phyloP scores from a whole-genome alignment of 2,113 vertebrate species.

The Amblyopsis rosae region DNA sequence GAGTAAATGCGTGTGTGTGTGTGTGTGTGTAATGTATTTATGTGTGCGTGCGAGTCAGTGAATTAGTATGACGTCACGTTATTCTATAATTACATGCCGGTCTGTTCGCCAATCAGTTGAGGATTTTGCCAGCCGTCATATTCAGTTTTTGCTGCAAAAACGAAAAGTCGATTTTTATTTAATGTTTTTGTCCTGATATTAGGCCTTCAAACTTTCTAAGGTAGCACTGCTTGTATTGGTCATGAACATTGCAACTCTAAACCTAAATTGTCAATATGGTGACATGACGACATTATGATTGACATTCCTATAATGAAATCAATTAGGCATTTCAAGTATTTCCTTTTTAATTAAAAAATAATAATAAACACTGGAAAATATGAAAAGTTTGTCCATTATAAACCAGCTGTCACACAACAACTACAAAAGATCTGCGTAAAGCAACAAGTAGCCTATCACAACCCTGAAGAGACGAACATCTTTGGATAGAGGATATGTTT shows the following conservation, averaged over 20 bases:
- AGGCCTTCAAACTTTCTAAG: too few species aligned
- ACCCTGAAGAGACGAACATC: constrained; percentile 97
- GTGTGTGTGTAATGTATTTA: constrained; percentile 2
- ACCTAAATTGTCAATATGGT: background rate
- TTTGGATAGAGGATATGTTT: constrained; percentile 95
- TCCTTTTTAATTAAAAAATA: constrained; percentile 88
- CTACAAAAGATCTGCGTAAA: constrained; percentile 99
- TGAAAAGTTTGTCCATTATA: constrained; percentile 94
- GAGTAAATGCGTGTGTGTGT: constrained; percentile 1
- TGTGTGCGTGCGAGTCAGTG: constrained; percentile 2
- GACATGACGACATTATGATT: too few species aligned
- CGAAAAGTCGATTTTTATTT: too few species aligned
- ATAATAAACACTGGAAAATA: constrained; percentile 84
- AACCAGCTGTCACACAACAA: constrained; percentile 89
- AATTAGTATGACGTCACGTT: background rate
- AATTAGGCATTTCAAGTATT: constrained; percentile 71
- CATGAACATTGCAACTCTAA: background rate
- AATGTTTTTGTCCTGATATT: too few species aligned
- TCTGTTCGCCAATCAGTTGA: constrained; percentile 9
- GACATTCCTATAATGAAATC: background rate
- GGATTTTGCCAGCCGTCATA: background rate
- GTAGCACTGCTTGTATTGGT: too few species aligned
- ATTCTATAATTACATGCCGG: constrained; percentile 1
- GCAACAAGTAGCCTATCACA: constrained; percentile 88
- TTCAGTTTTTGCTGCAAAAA: background rate